Conservation (phyloP, 2,797 vertebrate genomes). For the Takifugu ocellatus region DNA sequence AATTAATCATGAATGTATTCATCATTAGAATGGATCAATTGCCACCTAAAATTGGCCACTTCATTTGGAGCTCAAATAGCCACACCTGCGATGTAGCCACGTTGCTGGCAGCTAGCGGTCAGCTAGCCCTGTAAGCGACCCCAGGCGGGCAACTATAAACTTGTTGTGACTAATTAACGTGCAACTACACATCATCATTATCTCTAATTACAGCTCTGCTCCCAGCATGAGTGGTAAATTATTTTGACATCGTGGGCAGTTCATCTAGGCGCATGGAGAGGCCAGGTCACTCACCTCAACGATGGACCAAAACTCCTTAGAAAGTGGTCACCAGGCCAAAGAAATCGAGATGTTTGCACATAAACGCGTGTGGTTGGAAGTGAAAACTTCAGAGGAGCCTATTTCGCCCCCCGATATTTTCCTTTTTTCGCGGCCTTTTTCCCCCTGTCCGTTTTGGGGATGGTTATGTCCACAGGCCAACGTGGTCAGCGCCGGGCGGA, state of each 20-base stretch:
- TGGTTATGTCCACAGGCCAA: conserved; percentile 29
- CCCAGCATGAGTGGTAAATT: no score
- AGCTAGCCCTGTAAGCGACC: conserved; percentile 7
- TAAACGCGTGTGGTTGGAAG: background rate
- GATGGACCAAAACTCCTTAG: background rate
- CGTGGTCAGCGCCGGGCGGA: conserved; percentile 1
- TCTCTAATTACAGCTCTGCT: background rate
- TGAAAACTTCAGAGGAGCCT: no score
- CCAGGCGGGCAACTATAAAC: background rate
- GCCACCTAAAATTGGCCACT: no score
- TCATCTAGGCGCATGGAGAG: background rate
- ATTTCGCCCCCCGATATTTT: no score
- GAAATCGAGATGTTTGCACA: background rate
- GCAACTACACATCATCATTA: background rate
- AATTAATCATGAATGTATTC: no score
- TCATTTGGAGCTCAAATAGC: no score
- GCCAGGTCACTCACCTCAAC: conserved; percentile 42
- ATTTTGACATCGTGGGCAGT: no score
- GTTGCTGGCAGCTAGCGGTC: background rate
- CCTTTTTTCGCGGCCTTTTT: background rate
- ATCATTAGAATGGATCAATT: no score
- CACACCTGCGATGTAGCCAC: conserved; percentile 27
- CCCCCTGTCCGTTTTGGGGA: background rate
- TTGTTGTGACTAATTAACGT: conserved; percentile 5
- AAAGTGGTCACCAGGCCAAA: background rate